Conservation (phyloP, 2,113 vertebrate species). For the Corythoichthys intestinalis region DNA sequence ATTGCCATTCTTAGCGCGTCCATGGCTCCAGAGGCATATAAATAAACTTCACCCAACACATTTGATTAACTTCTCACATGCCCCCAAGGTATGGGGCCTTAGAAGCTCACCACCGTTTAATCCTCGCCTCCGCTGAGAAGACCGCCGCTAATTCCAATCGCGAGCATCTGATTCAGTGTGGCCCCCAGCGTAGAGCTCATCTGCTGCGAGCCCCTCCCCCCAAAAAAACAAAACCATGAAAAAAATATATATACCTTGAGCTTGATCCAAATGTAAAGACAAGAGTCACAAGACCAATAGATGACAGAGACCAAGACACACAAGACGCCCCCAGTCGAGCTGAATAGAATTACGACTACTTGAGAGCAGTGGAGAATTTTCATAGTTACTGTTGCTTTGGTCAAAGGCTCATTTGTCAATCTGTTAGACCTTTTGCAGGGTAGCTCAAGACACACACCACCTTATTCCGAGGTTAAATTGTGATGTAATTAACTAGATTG, state of each 20-base stretch:
- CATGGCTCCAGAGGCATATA: slow-evolving; percentile 41
- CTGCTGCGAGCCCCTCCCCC: not conserved
- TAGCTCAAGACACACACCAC: too few relatives aligned
- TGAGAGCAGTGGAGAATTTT: not conserved
- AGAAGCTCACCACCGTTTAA: slow-evolving; percentile 55
- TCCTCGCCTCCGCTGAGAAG: slow-evolving; percentile 48
- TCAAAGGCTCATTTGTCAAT: too few relatives aligned
- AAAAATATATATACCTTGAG: not conserved
- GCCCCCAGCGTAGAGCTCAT: slow-evolving; percentile 32
- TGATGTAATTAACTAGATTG: too few relatives aligned
- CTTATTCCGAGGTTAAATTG: too few relatives aligned
- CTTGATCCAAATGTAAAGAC: not conserved
- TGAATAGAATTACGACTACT: not conserved
- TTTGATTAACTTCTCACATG: slow-evolving; percentile 57
- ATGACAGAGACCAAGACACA: not conserved
- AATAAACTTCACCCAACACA: slow-evolving; percentile 52
- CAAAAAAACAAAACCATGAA: not conserved
- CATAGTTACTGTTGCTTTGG: not conserved
- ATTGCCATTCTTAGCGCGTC: slow-evolving; percentile 56
- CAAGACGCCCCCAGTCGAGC: not conserved
- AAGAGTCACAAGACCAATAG: not conserved
- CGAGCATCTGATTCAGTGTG: slow-evolving; percentile 46
- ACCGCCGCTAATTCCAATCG: slow-evolving; percentile 48
- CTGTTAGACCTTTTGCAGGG: too few relatives aligned
- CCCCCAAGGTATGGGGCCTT: slow-evolving; percentile 53